Conservation (phyloP, 2,113 vertebrate species). For the Laticauda colubrina region DNA sequence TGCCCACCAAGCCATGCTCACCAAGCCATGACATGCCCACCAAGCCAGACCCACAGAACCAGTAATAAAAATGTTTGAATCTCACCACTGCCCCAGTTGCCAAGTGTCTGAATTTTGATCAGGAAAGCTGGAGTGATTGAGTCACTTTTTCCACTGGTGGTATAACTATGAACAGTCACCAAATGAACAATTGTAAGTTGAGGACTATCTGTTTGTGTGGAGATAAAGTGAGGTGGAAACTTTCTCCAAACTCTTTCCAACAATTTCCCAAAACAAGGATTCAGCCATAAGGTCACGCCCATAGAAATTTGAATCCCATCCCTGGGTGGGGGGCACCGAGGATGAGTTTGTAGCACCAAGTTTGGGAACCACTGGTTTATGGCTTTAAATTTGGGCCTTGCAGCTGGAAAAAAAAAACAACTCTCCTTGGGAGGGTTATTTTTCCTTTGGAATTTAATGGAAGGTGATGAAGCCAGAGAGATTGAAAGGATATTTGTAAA, state of each 20-base stretch:
- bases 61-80: no score
- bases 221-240: not conserved
- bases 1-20: no score
- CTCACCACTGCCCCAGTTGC: not conserved
- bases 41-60: no score
- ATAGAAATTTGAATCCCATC: no score
- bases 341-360: no score
- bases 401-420: not conserved
- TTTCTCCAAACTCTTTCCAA: not conserved
- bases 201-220: not conserved
- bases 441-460: not conserved
- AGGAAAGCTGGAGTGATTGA: not conserved
- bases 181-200: no score
- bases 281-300: no score
- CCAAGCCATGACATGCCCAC: no score
- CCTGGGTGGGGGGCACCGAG: no score
- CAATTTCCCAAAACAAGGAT: not conserved
- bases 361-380: no score
- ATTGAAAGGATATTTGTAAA: not conserved
- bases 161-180: no score
- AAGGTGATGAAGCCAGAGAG: not conserved
- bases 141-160: not conserved
- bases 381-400: no score
- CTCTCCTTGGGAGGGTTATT: not conserved
- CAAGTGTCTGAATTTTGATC: not conserved